Evolutionary conservation across 2,797 vertebrate species (phyloP).

Genomic region (Oceanodroma leucorhoa): DNA sequence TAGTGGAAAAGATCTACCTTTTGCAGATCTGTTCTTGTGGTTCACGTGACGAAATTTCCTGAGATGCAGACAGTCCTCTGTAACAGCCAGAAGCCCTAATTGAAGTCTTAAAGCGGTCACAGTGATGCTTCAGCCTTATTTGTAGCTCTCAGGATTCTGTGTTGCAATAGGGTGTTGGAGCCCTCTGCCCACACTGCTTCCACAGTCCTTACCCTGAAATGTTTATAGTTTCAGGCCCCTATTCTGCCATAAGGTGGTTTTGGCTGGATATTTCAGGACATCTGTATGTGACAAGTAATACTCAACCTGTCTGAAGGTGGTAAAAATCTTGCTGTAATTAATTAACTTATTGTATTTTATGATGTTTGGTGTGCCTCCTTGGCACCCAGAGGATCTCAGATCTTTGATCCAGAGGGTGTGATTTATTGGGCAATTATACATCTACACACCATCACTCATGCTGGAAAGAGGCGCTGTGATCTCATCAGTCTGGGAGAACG

Average conservation of each 20-base stretch:
- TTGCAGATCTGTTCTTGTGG: not conserved
- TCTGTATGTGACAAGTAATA: not conserved
- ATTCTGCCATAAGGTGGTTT: not conserved
- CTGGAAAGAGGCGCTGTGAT: conserved; percentile 54
- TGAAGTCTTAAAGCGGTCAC: not conserved
- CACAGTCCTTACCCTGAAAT: not conserved
- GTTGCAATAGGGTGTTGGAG: not conserved
- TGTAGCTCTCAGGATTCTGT: not conserved
- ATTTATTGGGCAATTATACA: conserved; percentile 60
- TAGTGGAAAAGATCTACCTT: not conserved
- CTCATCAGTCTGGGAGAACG: conserved; percentile 50
- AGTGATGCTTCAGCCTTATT: not conserved
- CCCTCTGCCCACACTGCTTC: not conserved
- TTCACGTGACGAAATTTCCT: not conserved
- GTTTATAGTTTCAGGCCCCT: not conserved
- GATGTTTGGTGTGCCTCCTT: conserved; percentile 14
- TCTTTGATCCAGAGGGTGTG: conserved; percentile 37
- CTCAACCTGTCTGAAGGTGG: not conserved
- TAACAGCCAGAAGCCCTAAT: not conserved
- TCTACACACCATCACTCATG: conserved; percentile 24
- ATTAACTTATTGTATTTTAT: conserved; percentile 38
- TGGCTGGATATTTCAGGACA: not conserved
- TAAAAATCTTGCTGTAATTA: conserved; percentile 42
- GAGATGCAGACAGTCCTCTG: not conserved
- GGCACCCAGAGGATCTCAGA: conserved; percentile 28